Evolutionary conservation across 2,888 invertebrate species (phyloP).

Genomic region (Nebria salina): DNA sequence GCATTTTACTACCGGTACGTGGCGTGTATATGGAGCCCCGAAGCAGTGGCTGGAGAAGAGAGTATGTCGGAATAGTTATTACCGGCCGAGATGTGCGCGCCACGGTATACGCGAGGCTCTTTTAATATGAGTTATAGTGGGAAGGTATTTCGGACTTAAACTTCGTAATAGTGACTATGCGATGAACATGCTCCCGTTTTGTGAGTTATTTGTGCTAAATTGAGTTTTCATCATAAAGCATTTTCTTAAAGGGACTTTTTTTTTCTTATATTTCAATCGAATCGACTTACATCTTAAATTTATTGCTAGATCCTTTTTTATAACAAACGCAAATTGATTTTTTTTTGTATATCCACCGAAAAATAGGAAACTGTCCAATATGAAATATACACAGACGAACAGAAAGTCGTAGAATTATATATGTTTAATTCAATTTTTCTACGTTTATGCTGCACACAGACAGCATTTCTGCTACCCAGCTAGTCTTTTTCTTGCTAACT

Average conservation of each 20-base stretch:
- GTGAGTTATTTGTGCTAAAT: conserved; percentile 40
- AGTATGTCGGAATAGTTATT: conserved; percentile 27
- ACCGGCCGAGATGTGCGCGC: conserved; percentile 22
- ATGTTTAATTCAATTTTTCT: no score
- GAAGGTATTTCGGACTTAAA: conserved; percentile 40
- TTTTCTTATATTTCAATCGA: background rate
- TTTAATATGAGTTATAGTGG: conserved; percentile 44
- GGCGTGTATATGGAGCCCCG: conserved; percentile 5
- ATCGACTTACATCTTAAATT: background rate
- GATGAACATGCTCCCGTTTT: conserved; percentile 2
- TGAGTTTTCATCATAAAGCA: conserved; percentile 23
- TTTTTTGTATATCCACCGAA: no score
- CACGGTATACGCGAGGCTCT: conserved; percentile 9
- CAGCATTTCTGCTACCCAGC: no score
- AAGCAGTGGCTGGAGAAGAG: background rate
- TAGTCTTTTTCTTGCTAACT: no score
- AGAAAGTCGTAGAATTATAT: no score
- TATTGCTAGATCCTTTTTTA: background rate
- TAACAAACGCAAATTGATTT: no score
- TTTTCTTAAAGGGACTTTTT: background rate
- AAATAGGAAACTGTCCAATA: no score
- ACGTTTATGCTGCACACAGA: no score
- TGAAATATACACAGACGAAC: no score
- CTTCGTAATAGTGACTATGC: conserved; percentile 21
- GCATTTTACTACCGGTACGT: conserved; percentile 36